Evolutionary conservation across 2,888 invertebrate species (phyloP), one percentile per base, ranked within the genome.

Genomic region (Patella pellucida): DNA sequence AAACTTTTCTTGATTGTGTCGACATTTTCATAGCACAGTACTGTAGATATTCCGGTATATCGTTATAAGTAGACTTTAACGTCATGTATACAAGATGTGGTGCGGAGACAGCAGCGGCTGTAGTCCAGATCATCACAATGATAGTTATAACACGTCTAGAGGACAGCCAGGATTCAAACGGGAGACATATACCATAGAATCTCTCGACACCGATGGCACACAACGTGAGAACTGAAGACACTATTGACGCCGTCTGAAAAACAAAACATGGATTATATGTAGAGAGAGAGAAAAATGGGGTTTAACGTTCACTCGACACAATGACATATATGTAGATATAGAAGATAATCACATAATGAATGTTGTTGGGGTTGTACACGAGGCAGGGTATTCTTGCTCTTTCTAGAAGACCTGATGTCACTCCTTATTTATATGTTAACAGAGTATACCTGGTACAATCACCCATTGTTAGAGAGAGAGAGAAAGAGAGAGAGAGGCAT

Each of bases 131-230:
- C 73, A 77, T 68, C 14, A 75, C 56, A 31, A 81, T 72, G 68
- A 78, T 79, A n/a, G 79, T 68, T 27, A 74, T 77, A 23, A 81
- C 78, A 16, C 77, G 79, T 52, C 72, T 73, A 62, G 75, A 71
- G 27, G 79, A 79, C 72, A 81, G 79, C 23, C 78, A 52, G 1
- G 79, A 76, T 52, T 73, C 78, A 14, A 81, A 75, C 1, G 81
- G 81, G 4, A 76, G 77, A 56, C 79, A 79, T 52, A 81, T 79
- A 72, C 78, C 81, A 73, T 79, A 81, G 75, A 79, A 81, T 11
- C 81, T 71, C 75, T 81, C 81, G 69, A 81, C 78, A 0, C 79
- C 79, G 31, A 81, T 81, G 41, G 79, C 79, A 69, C 78, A 79
- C 12, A 81, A 72, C 2, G 81, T 81, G 68, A 78, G 75, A 4